Evolutionary conservation across 2,888 invertebrate genomes (phyloP), one percentile per base, ranked within the genome.

Genomic region (Macropis europaea): DNA sequence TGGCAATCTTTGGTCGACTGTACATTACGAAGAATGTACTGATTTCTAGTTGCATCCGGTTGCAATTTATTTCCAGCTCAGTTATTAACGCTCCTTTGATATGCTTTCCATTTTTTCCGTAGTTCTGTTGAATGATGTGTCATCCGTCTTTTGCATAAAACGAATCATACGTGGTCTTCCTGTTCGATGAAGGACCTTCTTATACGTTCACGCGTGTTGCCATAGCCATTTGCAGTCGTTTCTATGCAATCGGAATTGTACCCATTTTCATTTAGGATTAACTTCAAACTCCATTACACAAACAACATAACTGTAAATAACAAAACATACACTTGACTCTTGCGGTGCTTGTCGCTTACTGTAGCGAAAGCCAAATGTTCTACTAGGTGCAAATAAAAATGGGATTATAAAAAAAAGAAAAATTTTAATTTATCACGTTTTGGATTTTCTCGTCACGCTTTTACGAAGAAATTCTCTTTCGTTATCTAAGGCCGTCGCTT

Each of bases 21-120:
- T 22, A 13, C 1, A 2, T 22, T 45, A 3, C 34, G 30, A 19
- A 50, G 24, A 47, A 43, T 30, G 36, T 7, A 11, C 11, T 11
- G 17, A 53, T 66, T 48, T 66, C 53, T 30, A 48, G 17, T 40
- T 40, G 22, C 22, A 48, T 62, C 62, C 72, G 53, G 45, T 56
- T 53, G 22, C 3, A 11, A 28, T 19, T 2, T 26, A 3, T 30
- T 60, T 38, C 38, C 15, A 15, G 15, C 13, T 34, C 11, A 24
- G 5, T 28, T 47, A 11, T 3, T 57, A 11, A 26, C 28, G 1
- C 22, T 5, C 30, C 7, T 17, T 26, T 26, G 24, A 34, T 28
- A 42, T 3, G 7, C 53, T 48, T 47, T 40, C 47, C 22, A 32
- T 40, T 26, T 28, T 24, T n/a, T 28, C 5, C 7, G 24, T 38